A percentile compares a stretch with the other conserved stretches of the same genome.
Evolutionary conservation across 2,113 vertebrate genomes (phyloP).

Genomic region (Macrotis lagotis): DNA sequence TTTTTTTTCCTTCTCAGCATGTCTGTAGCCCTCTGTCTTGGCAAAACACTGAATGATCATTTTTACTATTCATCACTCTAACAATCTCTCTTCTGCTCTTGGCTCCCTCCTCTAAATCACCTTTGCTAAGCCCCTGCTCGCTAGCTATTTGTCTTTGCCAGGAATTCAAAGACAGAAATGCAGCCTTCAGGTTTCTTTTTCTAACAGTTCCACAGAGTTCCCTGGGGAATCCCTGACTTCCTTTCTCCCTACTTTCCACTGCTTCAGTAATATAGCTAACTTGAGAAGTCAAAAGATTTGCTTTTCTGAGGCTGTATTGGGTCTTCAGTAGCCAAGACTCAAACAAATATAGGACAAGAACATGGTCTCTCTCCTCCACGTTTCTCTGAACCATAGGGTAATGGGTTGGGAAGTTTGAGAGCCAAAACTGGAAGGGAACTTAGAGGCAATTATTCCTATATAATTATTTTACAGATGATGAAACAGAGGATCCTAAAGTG

Average conservation of each 20-base stretch:
- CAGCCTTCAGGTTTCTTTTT: neutral
- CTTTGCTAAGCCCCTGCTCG: neutral
- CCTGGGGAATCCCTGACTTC: neutral
- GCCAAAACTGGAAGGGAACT: neutral
- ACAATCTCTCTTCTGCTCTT: neutral
- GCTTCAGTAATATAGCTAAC: neutral
- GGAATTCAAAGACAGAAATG: neutral
- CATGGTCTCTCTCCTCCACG: neutral
- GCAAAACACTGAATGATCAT: neutral
- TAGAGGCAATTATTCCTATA: neutral
- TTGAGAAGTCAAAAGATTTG: neutral
- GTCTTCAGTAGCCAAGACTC: neutral
- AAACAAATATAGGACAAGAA: neutral
- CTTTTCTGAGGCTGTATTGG: neutral
- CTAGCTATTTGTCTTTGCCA: slow-evolving; percentile 3
- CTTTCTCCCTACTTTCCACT: neutral
- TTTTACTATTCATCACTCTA: slow-evolving; percentile 6
- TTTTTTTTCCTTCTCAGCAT: neutral
- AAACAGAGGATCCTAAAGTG: neutral
- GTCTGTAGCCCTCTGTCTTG: neutral
- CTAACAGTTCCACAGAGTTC: neutral
- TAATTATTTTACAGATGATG: neutral
- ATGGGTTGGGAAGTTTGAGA: neutral
- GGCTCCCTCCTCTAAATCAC: slow-evolving; percentile 13
- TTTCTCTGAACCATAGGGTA: neutral